Base-by-base conservation (phyloP, 2,888 invertebrate genomes). In the Camponotus fellah region DNA sequence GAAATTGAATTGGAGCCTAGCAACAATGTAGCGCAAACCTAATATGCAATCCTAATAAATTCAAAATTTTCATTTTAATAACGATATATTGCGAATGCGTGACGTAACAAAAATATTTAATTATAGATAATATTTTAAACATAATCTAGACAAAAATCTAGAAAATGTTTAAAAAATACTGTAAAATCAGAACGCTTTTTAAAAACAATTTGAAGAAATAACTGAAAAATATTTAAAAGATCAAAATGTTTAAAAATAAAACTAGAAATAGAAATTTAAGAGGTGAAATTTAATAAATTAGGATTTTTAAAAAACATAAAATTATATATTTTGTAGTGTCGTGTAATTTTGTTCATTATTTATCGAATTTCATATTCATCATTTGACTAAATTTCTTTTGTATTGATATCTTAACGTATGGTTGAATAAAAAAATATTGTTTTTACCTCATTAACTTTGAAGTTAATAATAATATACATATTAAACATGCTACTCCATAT, bases 351-450 rank as follows among this genome's bases (percentile, higher is more conserved):
- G n/a, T 66, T 76, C n/a, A 10, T 75, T 37, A 76, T 49, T 68
- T 66, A 68, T 37, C 17, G 21, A 17, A 37, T 26, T 72, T 56
- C 21, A 5, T 9, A 26, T 37, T 58, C 40, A 8, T 43, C 1
- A 6, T 34, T 46, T 65, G 32, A 17, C 49, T 49, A 37, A 76
- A 64, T 14, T 74, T 40, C 34, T 74, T 43, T 49, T 21, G 17
- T 49, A 34, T 75, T 66, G 37, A 49, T 74, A 74, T 37, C 21
- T 17, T 26, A 0, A 62, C n/a, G 43, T 58, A 58, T 17, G 17
- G 4, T 40, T 74, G 0, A 74, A 62, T 62, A 32, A 74, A 74
- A 8, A 62, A 32, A 40, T 72, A 32, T 74, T 12, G 32, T 62
- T 74, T 2, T 43, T 62, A 75, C n/a, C 32, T 40, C 32, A 34